Conservation (phyloP, 64 coral and sea anemone species). For the Stichodactyla mertensii region DNA sequence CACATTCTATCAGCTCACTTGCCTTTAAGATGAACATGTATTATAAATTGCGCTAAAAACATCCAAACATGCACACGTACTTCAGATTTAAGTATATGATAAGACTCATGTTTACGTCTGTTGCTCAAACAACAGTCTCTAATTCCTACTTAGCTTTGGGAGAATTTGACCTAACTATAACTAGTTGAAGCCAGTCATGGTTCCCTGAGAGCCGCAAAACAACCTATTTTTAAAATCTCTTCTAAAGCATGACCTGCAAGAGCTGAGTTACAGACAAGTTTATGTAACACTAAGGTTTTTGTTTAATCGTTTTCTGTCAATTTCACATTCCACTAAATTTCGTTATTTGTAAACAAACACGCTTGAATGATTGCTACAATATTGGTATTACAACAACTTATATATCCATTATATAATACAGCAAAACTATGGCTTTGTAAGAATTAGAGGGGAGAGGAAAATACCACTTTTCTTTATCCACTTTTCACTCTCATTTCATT, state of each 20-base stretch:
- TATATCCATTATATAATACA: neutral
- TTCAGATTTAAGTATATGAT: slow-evolving; percentile 23
- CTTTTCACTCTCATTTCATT: neutral
- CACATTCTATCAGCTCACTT: neutral
- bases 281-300: neutral
- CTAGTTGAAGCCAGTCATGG: neutral
- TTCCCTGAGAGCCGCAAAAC: neutral
- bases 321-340: slow-evolving; percentile 8
- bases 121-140: slow-evolving; percentile 8
- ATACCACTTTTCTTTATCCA: neutral
- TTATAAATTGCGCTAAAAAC: neutral
- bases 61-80: slow-evolving; percentile 12
- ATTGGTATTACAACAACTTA: neutral
- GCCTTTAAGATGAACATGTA: neutral
- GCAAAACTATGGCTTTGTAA: neutral
- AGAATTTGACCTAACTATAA: neutral
- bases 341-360: slow-evolving; percentile 10
- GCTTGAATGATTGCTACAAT: neutral
- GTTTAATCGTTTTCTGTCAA: neutral
- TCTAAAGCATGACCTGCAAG: neutral
- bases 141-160: neutral
- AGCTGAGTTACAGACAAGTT: neutral
- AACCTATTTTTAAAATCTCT: neutral
- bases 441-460: neutral
- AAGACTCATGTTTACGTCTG: slow-evolving; percentile 1